Evolutionary conservation across 2,888 invertebrate genomes (phyloP), one percentile per base, ranked within the genome.

Genomic region (Geotrupes spiniger): DNA sequence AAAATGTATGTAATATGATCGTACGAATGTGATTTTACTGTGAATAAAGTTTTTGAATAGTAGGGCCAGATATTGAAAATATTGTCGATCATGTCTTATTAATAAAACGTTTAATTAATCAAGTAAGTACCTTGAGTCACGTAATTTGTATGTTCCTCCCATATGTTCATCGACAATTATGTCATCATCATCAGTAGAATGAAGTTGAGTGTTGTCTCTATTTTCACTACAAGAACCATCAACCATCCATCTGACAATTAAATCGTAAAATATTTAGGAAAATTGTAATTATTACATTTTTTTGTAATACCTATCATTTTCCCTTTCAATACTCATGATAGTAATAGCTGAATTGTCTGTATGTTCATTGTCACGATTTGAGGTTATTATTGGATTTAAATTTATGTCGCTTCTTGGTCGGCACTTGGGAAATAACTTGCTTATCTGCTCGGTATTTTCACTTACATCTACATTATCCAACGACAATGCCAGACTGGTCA

Each of bases 371-470:
- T 72, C 69, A 63, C 66, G 66, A 57, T 58, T 65, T 56, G 69
- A 61, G 57, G 64, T 62, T 60, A 73, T 68, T 56, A 76, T 71
- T 39, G 76, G 74, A 71, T 79, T 79, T 61, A 78, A 70, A 71
- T 78, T 78, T 63, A 78, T 75, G 71, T 79, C 79, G 63, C 75
- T 76, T 68, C 82, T 79, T 61, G 89, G 89, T 65, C 89, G 83
- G 77, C 90, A 90, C 85, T 90, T 90, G 66, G 89, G 89, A 77
- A 90, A 91, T 67, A 90, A 80, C 72, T 86, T 81, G 69, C 87
- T 87, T 76, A 91, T 88, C 76, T 86, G 84, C 78, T 88, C 88
- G 76, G 77, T 73, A 69, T 72, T 75, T 69, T 76, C 77, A 66
- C 69, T 70, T 63, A 72, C 72, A 68, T 73, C 74, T 66, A 71